Conservation (phyloP, 2,797 vertebrate genomes). For the Nannoperca australis region DNA sequence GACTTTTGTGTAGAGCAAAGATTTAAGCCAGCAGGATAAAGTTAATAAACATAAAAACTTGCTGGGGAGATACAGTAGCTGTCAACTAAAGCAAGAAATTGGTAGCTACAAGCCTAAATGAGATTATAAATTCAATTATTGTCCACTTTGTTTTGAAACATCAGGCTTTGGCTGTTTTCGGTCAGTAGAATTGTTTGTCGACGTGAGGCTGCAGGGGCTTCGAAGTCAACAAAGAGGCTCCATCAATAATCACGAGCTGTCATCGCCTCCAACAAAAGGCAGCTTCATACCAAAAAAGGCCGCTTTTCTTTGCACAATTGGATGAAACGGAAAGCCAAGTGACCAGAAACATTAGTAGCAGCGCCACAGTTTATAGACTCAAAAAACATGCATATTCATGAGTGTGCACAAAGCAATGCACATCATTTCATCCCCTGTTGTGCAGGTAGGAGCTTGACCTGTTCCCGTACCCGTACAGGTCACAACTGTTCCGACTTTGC, state of each 20-base stretch:
- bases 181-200: neutral
- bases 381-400: neutral
- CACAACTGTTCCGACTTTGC: neutral
- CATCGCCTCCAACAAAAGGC: conserved; percentile 38
- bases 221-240: conserved; percentile 24
- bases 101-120: neutral
- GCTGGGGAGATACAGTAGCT: too few relatives aligned
- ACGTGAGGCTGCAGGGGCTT: conserved; percentile 4
- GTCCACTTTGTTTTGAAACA: neutral
- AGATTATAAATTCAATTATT: neutral
- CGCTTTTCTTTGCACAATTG: conserved; percentile 17
- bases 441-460: neutral
- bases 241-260: conserved; percentile 24
- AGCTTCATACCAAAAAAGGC: conserved; percentile 14
- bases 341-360: conserved; percentile 30
- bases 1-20: neutral
- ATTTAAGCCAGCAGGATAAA: neutral
- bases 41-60: neutral
- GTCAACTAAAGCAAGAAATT: neutral
- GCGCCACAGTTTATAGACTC: neutral
- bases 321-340: conserved; percentile 27
- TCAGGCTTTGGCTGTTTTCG: neutral
- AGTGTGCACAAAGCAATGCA: neutral
- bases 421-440: neutral
- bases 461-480: neutral